Percentiles rank a stretch among this genome's conserved stretches.
Conservation (phyloP, 2,888 invertebrate genomes). For the Siphonodentalium dalli region DNA sequence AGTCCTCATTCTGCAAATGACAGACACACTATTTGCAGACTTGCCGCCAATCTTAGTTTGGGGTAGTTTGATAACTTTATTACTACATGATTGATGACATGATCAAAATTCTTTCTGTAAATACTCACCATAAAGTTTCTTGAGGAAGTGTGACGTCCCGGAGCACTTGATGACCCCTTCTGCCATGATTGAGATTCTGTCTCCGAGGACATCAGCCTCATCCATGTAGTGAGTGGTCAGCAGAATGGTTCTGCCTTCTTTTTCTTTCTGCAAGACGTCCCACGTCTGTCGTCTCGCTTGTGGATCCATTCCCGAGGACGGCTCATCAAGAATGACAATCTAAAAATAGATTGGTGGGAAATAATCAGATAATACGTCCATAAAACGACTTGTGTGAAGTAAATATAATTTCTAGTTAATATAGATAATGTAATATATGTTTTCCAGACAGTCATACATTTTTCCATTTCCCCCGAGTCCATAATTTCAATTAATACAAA, state of each 20-base stretch:
- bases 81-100: too few relatives aligned
- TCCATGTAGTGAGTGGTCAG: slow-evolving; percentile 85
- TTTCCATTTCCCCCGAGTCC: too few relatives aligned
- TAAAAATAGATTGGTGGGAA: slow-evolving; percentile 23
- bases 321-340: slow-evolving; percentile 69
- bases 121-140: slow-evolving; percentile 76
- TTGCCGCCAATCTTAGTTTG: too few relatives aligned
- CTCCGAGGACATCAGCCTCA: slow-evolving; percentile 85
- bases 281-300: slow-evolving; percentile 71
- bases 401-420: too few relatives aligned
- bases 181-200: slow-evolving; percentile 87
- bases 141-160: slow-evolving; percentile 77
- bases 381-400: too few relatives aligned
- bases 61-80: too few relatives aligned
- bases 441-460: too few relatives aligned
- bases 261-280: slow-evolving; percentile 75
- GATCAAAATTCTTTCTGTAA: not conserved
- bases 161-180: slow-evolving; percentile 80
- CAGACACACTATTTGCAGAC: too few relatives aligned
- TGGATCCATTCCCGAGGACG: slow-evolving; percentile 69
- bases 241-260: slow-evolving; percentile 76
- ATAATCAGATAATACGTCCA: too few relatives aligned
- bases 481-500: too few relatives aligned
- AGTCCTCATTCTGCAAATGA: too few relatives aligned
- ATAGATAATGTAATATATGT: too few relatives aligned